phyloP scores from a whole-genome alignment of 2,888 invertebrate genomes.

The Oxytorus armatus region DNA sequence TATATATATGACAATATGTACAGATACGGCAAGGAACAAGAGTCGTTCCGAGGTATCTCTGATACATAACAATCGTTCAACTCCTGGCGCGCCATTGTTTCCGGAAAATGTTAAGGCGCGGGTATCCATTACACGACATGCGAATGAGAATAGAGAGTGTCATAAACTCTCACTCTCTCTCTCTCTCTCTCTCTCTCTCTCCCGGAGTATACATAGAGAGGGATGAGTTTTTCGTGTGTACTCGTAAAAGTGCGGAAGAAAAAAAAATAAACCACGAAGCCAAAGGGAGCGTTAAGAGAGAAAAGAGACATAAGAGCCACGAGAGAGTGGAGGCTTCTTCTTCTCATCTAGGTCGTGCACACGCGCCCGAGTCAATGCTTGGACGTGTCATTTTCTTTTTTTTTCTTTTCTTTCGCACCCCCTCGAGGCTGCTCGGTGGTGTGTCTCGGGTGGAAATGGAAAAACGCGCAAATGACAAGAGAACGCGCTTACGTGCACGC shows the following conservation, averaged over 20 bases:
- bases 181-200: too few species aligned
- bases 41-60: slow-evolving; percentile 21
- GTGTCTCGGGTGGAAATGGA: background rate
- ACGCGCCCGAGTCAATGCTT: slow-evolving; percentile 46
- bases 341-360: slow-evolving; percentile 43
- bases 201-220: background rate
- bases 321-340: slow-evolving; percentile 41
- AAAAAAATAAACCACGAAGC: background rate
- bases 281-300: background rate
- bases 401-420: background rate
- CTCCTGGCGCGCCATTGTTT: slow-evolving; percentile 36
- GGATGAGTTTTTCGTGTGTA: slow-evolving; percentile 22
- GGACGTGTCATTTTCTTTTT: slow-evolving; percentile 39
- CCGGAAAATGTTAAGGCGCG: slow-evolving; percentile 12
- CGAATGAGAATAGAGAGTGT: background rate
- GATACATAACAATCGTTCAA: slow-evolving; percentile 45
- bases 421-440: slow-evolving; percentile 6
- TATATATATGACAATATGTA: too few species aligned
- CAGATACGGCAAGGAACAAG: slow-evolving; percentile 14
- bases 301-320: slow-evolving; percentile 21
- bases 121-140: background rate
- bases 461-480: background rate
- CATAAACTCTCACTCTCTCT: background rate
- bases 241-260: background rate
- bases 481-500: background rate